Percentiles rank a stretch among this genome's conserved stretches.
Evolutionary conservation across 23 tunicate genomes (phyloP).

Genomic region (Styela clava): DNA sequence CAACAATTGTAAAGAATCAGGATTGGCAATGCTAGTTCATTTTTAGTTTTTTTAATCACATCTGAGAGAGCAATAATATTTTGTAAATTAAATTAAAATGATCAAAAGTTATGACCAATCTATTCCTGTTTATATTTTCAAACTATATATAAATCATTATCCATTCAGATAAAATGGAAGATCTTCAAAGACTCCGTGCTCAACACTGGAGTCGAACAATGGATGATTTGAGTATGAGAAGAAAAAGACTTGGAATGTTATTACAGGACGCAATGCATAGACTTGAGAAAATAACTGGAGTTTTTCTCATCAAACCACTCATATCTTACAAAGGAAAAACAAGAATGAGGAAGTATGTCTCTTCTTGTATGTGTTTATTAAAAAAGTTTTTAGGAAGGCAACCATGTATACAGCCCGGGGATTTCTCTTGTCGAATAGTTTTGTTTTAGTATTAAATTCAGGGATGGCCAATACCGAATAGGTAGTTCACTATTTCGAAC

Average conservation of each 20-base stretch:
- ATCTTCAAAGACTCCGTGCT: constrained; percentile 72
- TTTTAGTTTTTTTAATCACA: too few relatives aligned
- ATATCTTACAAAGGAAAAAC: constrained; percentile 66
- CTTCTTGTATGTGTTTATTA: neutral
- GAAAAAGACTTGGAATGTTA: constrained; percentile 49
- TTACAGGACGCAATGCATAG: constrained; percentile 71
- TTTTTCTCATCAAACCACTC: constrained; percentile 80
- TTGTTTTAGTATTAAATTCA: too few relatives aligned
- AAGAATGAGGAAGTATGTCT: constrained; percentile 38
- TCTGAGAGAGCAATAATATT: too few relatives aligned
- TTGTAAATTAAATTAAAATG: too few relatives aligned
- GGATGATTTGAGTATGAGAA: constrained; percentile 75
- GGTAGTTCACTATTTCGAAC: too few relatives aligned
- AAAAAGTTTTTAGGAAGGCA: neutral
- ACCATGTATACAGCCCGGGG: neutral
- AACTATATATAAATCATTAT: too few relatives aligned
- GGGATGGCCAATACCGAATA: too few relatives aligned
- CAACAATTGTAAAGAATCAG: too few relatives aligned
- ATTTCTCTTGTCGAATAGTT: too few relatives aligned
- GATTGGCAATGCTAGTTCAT: too few relatives aligned
- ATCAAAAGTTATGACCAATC: too few relatives aligned
- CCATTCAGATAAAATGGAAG: constrained; percentile 86
- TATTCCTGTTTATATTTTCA: too few relatives aligned
- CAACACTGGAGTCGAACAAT: constrained; percentile 68
- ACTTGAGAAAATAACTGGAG: constrained; percentile 71